A percentile compares a stretch with the other conserved stretches of the same genome.
Conservation (phyloP, 37 sponge, comb jelly and placozoan species). For the Chondrosia reniformis region DNA sequence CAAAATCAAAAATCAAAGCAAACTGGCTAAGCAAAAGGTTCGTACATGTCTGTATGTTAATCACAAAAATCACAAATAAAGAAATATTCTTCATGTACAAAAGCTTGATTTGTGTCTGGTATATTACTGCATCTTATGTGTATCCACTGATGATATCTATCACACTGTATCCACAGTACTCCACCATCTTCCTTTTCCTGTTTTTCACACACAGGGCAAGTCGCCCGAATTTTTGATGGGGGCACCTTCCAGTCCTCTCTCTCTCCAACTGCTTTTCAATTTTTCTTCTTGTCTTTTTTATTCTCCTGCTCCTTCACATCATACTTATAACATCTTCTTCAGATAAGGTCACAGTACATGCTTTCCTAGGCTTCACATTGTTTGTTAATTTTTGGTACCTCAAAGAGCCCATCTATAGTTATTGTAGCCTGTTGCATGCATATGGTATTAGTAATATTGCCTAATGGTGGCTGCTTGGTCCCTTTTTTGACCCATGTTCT, state of each 20-base stretch:
- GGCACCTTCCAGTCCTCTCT: background rate
- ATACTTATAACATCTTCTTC: background rate
- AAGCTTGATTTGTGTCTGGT: background rate
- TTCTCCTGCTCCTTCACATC: background rate
- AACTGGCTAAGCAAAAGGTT: background rate
- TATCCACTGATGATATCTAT: background rate
- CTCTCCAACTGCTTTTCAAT: background rate
- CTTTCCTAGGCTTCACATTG: background rate
- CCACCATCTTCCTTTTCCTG: background rate
- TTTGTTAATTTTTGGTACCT: background rate
- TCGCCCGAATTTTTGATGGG: background rate
- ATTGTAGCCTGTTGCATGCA: background rate
- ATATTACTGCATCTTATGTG: background rate
- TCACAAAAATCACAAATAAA: background rate
- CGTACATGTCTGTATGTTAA: background rate
- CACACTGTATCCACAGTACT: background rate
- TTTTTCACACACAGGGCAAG: background rate
- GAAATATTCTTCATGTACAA: background rate
- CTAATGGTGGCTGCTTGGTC: background rate
- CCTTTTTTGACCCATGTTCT: background rate
- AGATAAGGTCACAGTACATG: background rate
- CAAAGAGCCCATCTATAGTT: background rate
- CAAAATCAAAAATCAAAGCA: background rate
- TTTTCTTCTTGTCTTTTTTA: background rate
- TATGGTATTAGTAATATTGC: background rate